Evolutionary conservation across 2,888 invertebrate species (phyloP).

Genomic region (Listrodromus nycthemerus): DNA sequence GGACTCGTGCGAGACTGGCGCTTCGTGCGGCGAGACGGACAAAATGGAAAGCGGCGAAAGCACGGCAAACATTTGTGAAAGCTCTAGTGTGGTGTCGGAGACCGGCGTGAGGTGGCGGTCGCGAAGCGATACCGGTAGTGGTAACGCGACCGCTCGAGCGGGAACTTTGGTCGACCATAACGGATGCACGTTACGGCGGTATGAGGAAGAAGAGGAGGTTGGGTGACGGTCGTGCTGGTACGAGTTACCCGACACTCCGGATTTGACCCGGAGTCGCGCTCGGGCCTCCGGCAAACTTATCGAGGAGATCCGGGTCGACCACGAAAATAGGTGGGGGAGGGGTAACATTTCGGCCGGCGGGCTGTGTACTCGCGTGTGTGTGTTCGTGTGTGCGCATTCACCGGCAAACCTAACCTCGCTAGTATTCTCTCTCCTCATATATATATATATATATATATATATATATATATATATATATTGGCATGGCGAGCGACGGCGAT

Average conservation of each 20-base stretch:
- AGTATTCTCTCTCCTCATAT: not conserved
- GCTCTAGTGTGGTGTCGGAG: slow-evolving; percentile 50
- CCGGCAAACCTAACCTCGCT: no score
- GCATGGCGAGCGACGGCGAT: slow-evolving; percentile 50
- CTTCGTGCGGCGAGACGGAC: not conserved
- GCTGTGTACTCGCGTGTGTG: not conserved
- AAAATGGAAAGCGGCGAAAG: slow-evolving; percentile 40
- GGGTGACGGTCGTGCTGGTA: slow-evolving; percentile 57
- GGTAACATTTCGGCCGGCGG: slow-evolving; percentile 47
- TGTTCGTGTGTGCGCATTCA: no score
- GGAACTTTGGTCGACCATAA: slow-evolving; percentile 73
- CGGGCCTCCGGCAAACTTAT: slow-evolving; percentile 69
- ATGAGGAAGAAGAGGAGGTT: slow-evolving; percentile 36
- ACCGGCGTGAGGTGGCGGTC: slow-evolving; percentile 44
- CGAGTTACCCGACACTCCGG: slow-evolving; percentile 71
- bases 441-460: not conserved
- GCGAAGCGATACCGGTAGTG: slow-evolving; percentile 72
- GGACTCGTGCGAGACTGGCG: not conserved
- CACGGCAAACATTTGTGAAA: slow-evolving; percentile 40
- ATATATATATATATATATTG: not conserved
- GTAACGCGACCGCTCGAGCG: slow-evolving; percentile 70
- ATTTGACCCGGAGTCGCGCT: slow-evolving; percentile 68
- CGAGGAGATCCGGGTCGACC: slow-evolving; percentile 69
- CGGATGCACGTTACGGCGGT: slow-evolving; percentile 69
- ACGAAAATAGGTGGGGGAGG: slow-evolving; percentile 68